A percentile compares a stretch with the other conserved stretches of the same genome.
Evolutionary conservation across 2,113 vertebrate genomes (phyloP).

Genomic region (Fregata magnificens): DNA sequence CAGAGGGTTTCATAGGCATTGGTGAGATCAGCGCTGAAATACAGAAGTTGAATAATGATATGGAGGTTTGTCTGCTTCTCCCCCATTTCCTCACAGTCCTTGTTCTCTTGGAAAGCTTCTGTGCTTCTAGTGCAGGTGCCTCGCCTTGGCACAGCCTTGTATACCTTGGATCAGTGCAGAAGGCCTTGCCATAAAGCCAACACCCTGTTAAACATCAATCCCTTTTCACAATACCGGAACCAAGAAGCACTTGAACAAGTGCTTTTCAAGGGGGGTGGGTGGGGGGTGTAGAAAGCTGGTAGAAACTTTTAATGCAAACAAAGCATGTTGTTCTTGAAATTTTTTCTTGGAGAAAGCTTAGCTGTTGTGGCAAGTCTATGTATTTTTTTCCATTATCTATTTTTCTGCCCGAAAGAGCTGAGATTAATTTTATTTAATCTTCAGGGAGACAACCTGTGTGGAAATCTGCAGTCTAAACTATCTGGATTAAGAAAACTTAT

Average conservation of each 20-base stretch:
- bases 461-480: neutral
- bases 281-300: neutral
- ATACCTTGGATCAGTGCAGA: neutral
- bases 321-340: neutral
- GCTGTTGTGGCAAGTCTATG: neutral
- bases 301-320: neutral
- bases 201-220: neutral
- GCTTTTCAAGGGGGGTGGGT: neutral
- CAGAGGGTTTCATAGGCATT: neutral
- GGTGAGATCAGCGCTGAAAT: neutral
- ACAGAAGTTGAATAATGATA: neutral
- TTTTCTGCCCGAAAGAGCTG: neutral
- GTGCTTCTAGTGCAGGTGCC: neutral
- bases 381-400: neutral
- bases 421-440: neutral
- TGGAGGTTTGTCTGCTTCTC: neutral
- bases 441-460: neutral
- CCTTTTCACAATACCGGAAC: neutral
- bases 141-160: neutral
- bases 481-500: neutral
- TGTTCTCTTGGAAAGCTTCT: neutral
- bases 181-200: neutral
- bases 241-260: neutral
- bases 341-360: neutral
- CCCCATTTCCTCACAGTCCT: neutral